phyloP scores from a whole-genome alignment of 2,113 vertebrate genomes.

The Tringa solitaria region DNA sequence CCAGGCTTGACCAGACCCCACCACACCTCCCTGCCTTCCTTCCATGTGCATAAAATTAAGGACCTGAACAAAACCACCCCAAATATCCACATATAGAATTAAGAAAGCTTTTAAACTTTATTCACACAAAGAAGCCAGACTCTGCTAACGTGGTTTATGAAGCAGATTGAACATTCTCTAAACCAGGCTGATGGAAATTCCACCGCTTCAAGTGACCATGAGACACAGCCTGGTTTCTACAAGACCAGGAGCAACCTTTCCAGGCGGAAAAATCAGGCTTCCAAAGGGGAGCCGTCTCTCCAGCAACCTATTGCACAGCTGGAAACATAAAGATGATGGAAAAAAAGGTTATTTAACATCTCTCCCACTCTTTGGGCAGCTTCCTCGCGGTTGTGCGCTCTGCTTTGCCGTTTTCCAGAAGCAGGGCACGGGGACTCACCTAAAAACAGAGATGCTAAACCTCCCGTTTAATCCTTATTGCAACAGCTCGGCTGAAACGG shows the following conservation, averaged over 20 bases:
- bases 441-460: background rate
- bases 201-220: fast-evolving
- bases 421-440: background rate
- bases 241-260: background rate
- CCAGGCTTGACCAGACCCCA: background rate
- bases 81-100: background rate
- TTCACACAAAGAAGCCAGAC: background rate
- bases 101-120: background rate
- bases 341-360: background rate
- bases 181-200: background rate
- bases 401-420: background rate
- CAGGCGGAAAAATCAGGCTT: background rate
- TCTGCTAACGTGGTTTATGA: no score
- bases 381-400: fast-evolving
- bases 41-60: background rate
- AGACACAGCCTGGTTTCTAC: background rate
- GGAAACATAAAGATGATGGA: fast-evolving
- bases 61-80: background rate
- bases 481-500: background rate
- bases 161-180: fast-evolving
- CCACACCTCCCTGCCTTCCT: background rate
- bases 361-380: background rate
- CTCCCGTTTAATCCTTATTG: background rate
- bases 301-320: background rate
- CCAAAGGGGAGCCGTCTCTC: fast-evolving